phyloP scores from a whole-genome alignment of 2,797 vertebrate genomes.

The Ctenopoma multispine region DNA sequence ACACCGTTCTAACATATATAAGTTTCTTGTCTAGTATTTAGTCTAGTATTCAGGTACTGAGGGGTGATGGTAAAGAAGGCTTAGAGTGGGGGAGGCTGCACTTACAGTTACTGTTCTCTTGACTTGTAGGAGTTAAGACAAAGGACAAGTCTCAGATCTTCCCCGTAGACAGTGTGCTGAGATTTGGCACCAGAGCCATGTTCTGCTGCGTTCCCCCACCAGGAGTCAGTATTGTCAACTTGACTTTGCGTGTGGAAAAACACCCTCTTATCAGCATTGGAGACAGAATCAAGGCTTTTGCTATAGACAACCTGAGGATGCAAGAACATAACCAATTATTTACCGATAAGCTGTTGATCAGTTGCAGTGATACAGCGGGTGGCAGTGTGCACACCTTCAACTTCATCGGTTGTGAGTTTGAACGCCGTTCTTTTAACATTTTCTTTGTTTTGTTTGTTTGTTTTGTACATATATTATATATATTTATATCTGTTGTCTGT shows the following conservation, averaged over 20 bases:
- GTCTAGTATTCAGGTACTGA: no score
- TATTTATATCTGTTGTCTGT: neutral
- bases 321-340: neutral
- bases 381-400: rapidly evolving
- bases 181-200: constrained; percentile 47
- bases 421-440: neutral
- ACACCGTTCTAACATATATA: no score
- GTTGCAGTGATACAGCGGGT: constrained; percentile 20
- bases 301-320: constrained; percentile 46
- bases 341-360: no score
- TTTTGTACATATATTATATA: neutral
- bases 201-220: constrained; percentile 74
- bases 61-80: neutral
- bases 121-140: constrained; percentile 38
- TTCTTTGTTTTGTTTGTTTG: neutral
- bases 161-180: constrained; percentile 44
- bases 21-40: no score
- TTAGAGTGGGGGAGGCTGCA: neutral
- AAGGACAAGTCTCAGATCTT: constrained; percentile 35
- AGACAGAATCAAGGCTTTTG: constrained; percentile 62
- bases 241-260: neutral
- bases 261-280: constrained; percentile 47
- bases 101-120: neutral
- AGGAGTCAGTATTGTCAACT: constrained; percentile 41
- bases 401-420: constrained; percentile 69